Evolutionary conservation across 2,888 invertebrate species (phyloP), one percentile per base, ranked within the genome.

Genomic region (Hanleya hanleyi): DNA sequence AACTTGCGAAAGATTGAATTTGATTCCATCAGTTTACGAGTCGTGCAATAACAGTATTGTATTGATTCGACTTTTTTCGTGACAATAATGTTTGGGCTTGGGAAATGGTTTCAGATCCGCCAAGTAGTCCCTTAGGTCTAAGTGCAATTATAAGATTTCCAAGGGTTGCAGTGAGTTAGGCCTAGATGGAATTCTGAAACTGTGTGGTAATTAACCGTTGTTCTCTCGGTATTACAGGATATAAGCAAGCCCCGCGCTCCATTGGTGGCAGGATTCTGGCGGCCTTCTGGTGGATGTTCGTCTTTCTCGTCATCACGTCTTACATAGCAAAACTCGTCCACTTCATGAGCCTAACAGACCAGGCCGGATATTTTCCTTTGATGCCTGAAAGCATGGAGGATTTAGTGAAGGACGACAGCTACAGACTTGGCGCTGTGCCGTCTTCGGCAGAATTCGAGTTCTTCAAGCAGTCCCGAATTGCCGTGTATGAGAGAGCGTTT

Each of bases 251-350:
- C 0, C 87, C 87, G 0, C 71, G 86, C 1, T 86, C 86, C 1
- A 41, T 85, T 22, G 85, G 84, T 4, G 85, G 81, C 1, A 78
- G 87, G 7, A 71, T 84, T 6, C 79, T 84, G 6, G 82, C 81
- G 33, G 75, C 79, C 18, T 76, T 79, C 67, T 87, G 86, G 86
- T 87, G 86, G 85, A 33, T 83, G n/a, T 87, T 85, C 71, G 80
- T 83, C 33, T 65, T 86, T 15, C 70, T 85, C 15, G 81, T 84
- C 18, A 51, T 87, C 5, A 66, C 82, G 18, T 80, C 83, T 32
- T 87, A 86, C 75, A 84, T 82, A 9, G 83, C 85, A 26, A 83
- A 82, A 67, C 75, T 87, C 26, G 83, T 85, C 33, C 84, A 83
- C 80, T 73, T 82, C 32, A 75, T 87, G 22, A 73, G 81, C 12